Percentiles rank a stretch among this genome's conserved stretches.
These are phyloP conservation scores for Philantomba maxwellii DNA, from an alignment of 2,113 vertebrate genomes.

Conservation along the genomic window DNA sequence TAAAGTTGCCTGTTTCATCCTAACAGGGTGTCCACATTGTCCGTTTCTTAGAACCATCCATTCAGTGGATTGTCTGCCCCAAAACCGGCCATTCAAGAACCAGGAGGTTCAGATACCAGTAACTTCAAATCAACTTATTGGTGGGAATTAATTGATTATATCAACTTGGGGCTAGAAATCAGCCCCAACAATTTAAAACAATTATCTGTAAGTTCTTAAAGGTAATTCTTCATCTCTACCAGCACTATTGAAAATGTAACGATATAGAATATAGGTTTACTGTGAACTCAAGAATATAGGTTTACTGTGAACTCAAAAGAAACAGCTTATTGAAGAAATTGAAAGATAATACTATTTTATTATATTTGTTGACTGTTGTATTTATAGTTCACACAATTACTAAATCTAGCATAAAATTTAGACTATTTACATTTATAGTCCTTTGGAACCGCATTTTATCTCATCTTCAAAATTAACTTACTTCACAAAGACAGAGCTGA, in stretches of 20 bases:
- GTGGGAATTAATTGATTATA: neutral
- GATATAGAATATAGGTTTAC: neutral
- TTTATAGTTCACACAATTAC: constrained; percentile 30
- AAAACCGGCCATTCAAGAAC: neutral
- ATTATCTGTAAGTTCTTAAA: neutral
- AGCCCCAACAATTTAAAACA: neutral
- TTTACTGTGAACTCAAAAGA: neutral
- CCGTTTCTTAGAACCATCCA: neutral
- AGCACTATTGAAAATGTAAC: neutral
- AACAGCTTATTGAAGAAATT: constrained; percentile 30
- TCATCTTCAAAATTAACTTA: constrained; percentile 36
- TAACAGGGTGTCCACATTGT: neutral
- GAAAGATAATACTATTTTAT: constrained; percentile 38
- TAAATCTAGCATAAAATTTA: constrained; percentile 21
- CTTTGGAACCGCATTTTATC: constrained; percentile 5
- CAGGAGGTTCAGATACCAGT: neutral
- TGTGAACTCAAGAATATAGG: neutral
- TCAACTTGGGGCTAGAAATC: neutral
- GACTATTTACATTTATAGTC: neutral
- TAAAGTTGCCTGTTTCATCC: neutral
- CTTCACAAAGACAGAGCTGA: constrained; percentile 18
- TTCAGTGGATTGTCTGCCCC: neutral
- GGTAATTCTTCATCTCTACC: neutral
- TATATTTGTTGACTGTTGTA: neutral
- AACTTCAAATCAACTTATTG: neutral